Base-by-base conservation (phyloP, 2,888 invertebrate genomes). In the Yponomeuta sedellus region DNA sequence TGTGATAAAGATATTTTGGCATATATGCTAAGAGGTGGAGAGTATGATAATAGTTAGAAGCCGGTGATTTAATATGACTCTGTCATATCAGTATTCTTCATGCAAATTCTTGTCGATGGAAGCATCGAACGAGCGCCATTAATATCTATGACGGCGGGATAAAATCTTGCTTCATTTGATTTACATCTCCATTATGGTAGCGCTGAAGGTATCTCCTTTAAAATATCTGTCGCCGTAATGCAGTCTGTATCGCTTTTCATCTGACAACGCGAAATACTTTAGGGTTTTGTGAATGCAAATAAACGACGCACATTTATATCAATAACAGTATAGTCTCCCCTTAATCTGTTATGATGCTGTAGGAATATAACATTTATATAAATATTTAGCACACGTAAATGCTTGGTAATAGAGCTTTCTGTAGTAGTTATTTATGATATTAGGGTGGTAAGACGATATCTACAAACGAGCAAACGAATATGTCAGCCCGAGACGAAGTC, bases 51-150 rank as follows among this genome's bases (percentile, higher is more conserved):
- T 69, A 66, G 68, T 67, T 64, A 56, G 66, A 64, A 67, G 22
- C 58, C 68, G 67, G 62, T 62, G 67, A 64, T 69, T 68, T 70
- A 69, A 73, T 71, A 72, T 71, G 71, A 44, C 61, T 58, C 58
- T 70, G 44, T 16, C 44, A 52, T 73, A 73, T 68, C 70, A 70
- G 73, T 72, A 71, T 73, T 72, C 72, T 70, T 75, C 71, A 74
- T 75, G 74, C 71, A 73, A 75, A 74, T 74, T 68, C 67, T 59
- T 61, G 62, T 25, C 67, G 67, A 25, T 64, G 28, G 62, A 66
- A 12, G 63, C 44, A 52, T 16, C 44, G 16, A 52, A 52, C 34
- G 57, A 22, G 40, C 66, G 61, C 61, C 52, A n/a, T 40, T 61
- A 66, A 66, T 62, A 63, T 66, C 66, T 44, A 56, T 44, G 34